Base-by-base conservation (phyloP, 2,113 vertebrate species). In the Melanerpes formicivorus region DNA sequence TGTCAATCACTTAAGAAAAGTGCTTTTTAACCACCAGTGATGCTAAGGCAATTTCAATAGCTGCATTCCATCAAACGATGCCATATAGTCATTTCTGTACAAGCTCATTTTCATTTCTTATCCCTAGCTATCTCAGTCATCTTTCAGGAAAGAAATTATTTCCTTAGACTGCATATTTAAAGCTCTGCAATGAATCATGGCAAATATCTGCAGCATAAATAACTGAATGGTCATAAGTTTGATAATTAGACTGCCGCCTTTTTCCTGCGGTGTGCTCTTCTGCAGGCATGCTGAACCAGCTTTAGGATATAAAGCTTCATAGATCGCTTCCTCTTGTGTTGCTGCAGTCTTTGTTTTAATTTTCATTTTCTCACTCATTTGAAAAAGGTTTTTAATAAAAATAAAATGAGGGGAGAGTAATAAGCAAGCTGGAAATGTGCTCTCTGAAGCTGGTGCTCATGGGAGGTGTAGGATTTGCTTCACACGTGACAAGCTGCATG, bases 31-130 rank as follows among this genome's bases (percentile, higher is more conserved):
- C 78, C 95, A 71, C 74, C 93, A 75, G 84, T 48, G 95, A 89
- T 94, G 62, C 48, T 93, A 87, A 96, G 34, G 73, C 65, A 96
- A 94, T 95, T 96, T 95, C 77, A 91, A 15, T n/a, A 84, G 66
- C 52, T 93, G 59, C 93, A 93, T 87, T 94, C 11, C 77, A 91
- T 91, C 46, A 88, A 88, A 84, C 94, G 40, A 82, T 93, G 88
- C 72, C 54, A 84, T 80, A 66, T 13, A 73, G 65, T 92, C 5
- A 2, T 46, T 96, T 96, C 56, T 75, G 83, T 83, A 77, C 37
- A 69, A 95, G 91, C 84, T 96, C 3, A 83, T 96, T 97, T 95
- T 95, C 92, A 96, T 97, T 97, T 90, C 70, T 95, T 95, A 96
- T 71, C 79, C 96, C 37, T 71, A 88, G 56, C 70, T 70, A 94